These are phyloP conservation scores for Threskiornis aethiopicus DNA, from an alignment of 2,797 vertebrate genomes.

Conservation along the genomic window DNA sequence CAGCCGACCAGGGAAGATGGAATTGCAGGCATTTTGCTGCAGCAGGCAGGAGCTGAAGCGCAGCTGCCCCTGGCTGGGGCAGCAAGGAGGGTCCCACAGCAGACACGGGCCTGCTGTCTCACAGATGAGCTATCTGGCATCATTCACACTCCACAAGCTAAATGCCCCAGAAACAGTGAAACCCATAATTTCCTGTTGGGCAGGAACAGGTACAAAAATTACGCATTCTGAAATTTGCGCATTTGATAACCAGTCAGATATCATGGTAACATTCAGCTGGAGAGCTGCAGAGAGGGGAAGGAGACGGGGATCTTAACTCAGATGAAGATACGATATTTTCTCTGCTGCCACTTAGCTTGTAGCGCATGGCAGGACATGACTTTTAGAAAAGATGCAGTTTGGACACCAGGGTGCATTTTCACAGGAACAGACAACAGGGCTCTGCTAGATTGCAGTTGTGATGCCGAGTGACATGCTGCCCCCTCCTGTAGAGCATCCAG, in stretches of 20 bases:
- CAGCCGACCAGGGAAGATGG: background rate
- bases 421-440: background rate
- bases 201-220: background rate
- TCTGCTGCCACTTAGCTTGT: background rate
- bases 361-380: fast-evolving
- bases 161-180: background rate
- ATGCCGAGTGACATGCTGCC: background rate
- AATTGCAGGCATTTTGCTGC: background rate
- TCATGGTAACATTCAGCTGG: background rate
- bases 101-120: background rate
- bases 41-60: background rate
- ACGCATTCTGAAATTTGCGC: background rate
- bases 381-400: background rate
- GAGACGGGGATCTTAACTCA: background rate
- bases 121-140: no score
- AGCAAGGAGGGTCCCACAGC: background rate
- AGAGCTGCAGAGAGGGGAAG: background rate
- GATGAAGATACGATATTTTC: background rate
- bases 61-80: background rate
- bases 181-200: background rate
- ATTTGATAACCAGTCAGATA: background rate
- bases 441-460: background rate
- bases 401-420: background rate
- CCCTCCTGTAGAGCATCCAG: background rate
- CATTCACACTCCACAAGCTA: background rate